Evolutionary conservation across 2,797 vertebrate genomes (phyloP), one percentile per base, ranked within the genome.

Genomic region (Coregonus sp.): DNA sequence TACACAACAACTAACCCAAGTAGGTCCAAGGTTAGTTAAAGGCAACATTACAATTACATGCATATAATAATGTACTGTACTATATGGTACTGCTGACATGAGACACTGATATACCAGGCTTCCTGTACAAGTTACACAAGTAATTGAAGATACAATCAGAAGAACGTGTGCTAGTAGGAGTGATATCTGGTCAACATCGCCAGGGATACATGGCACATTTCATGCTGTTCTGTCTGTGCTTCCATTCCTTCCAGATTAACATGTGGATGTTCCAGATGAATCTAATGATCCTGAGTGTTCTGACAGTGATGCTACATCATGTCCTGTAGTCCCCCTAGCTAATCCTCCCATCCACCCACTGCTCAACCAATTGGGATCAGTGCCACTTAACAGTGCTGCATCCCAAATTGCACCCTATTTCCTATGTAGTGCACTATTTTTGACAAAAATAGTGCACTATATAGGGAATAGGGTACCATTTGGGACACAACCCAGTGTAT

Each of bases 331-430:
- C 40, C 40, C 9, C 40, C 40, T 47, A 9, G 40, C 40, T 47
- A 47, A 47, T 11, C 52, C 52, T 56, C 52, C 15, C 52, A 56
- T 77, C 63, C 65, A 5, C 52, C 18, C 18, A 6, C 56, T 16
- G 56, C 56, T n/a, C 18, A 59, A 59, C 56, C 56, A 59, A 50
- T 37, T 33, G 52, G 74, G 70, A 71, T 68, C 73, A 20, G 29
- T 73, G 77, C 80, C 84, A 80, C 75, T 82, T 75, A 81, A 70
- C 76, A 29, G 61, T 65, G 56, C 0, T 20, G 6, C 18, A 2
- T 59, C 18, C 56, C 56, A 59, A 59, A 18, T n/a, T 11, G 9
- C 40, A 47, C 2, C 40, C 40, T 11, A 47, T 47, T 47, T 11
- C 40, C 40, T 47, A 11, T 47, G 11, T 47, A 47, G 40, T 47